Base-by-base conservation (phyloP, 1,140 invertebrate genomes). In the Drosophila arawakana region DNA sequence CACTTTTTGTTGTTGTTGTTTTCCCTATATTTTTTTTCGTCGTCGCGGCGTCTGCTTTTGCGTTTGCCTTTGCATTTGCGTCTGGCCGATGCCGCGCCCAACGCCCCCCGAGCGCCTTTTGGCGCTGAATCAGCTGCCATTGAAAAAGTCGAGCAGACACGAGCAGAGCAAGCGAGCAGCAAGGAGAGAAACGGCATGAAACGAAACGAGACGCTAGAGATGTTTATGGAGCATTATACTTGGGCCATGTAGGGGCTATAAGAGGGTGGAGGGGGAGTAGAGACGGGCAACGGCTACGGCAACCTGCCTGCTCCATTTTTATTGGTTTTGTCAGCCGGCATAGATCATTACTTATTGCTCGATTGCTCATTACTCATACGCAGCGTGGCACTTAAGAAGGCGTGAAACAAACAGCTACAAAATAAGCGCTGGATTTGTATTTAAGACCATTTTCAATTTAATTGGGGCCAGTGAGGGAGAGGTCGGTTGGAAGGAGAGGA, bases 341-440 rank as follows among this genome's bases (percentile, higher is more conserved):
- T 73, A 69, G 71, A 73, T 73, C 71, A 61, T 73, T 55, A 62
- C 54, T 65, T 71, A 65, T 71, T 49, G 72, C 62, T 54, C 37
- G 39, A 49, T 54, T 39, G 49, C 52, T 25, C 84, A 89, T 89
- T 89, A 83, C 84, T 84, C 81, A 89, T 89, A 89, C 80, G 84
- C 80, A 84, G 59, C 66, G 80, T 89, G 83, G 59, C 63, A 73
- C 70, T 52, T 57, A 61, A 25, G 49, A 41, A 60, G 73, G 62
- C 50, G 60, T 30, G 52, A 68, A 62, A 37, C 25, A 47, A 55
- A 66, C 70, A 71, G 25, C 46, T 18, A 72, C 52, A 60, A 52
- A 63, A 69, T 70, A 62, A 58, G 30, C 57, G 41, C 66, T 35
- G 44, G 50, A 63, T 52, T 55, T 55, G 13, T 44, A 55, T 65